phyloP scores from a whole-genome alignment of 64 coral and sea anemone species.

The Stylophora pistillata region DNA sequence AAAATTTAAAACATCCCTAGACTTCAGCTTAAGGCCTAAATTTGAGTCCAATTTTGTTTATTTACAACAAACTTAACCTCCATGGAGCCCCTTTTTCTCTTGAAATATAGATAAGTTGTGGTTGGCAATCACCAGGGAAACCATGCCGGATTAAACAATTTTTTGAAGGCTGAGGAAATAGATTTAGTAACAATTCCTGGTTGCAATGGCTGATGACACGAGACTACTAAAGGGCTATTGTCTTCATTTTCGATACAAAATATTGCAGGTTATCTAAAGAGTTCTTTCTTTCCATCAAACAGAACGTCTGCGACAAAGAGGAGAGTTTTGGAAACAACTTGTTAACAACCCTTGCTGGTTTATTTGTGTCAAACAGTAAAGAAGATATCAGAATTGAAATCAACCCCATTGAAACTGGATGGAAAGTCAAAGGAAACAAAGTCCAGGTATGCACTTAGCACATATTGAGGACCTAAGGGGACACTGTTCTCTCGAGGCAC shows the following conservation, averaged over 20 bases:
- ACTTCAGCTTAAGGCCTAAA: not conserved
- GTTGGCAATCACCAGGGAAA: too few relatives aligned
- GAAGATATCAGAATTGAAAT: conserved; percentile 19
- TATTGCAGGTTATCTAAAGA: not conserved
- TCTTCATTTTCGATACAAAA: not conserved
- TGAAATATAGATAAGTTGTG: too few relatives aligned
- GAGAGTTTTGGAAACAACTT: not conserved
- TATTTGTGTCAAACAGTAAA: conserved; percentile 24
- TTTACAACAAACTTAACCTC: not conserved
- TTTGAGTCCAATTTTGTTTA: not conserved
- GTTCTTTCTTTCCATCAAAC: not conserved
- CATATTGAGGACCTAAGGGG: too few relatives aligned
- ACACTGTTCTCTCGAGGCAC: too few relatives aligned
- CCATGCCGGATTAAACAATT: too few relatives aligned
- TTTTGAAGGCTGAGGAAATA: too few relatives aligned
- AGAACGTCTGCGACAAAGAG: conserved; percentile 18
- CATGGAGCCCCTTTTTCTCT: too few relatives aligned
- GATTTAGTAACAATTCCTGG: too few relatives aligned
- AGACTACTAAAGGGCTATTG: not conserved
- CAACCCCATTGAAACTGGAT: not conserved
- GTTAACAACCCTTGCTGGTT: not conserved
- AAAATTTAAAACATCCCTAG: not conserved
- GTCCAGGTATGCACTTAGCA: not conserved
- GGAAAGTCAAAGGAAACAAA: conserved; percentile 18
- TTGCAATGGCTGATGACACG: not conserved